phyloP scores from a whole-genome alignment of 2,113 vertebrate species.

The Chaenocephalus aceratus region DNA sequence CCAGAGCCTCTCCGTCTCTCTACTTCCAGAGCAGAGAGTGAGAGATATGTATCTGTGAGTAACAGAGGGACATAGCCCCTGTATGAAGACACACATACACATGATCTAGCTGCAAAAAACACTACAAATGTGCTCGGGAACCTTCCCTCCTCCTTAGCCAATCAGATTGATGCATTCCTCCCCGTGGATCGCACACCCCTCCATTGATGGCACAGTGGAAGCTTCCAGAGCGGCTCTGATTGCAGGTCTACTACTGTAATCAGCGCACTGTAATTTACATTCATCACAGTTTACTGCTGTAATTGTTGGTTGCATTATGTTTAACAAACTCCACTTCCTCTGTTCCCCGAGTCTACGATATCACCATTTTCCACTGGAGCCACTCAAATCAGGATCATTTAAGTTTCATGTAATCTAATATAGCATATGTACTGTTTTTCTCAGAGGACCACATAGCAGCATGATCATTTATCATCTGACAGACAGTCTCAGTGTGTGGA shows the following conservation, averaged over 20 bases:
- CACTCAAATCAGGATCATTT: constrained; percentile 25
- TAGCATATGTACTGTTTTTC: constrained; percentile 16
- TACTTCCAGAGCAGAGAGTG: constrained; percentile 47
- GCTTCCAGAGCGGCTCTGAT: constrained; percentile 53
- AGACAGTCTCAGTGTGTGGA: not conserved
- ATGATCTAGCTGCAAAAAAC: constrained; percentile 4
- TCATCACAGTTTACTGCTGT: constrained; percentile 39
- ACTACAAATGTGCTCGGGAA: constrained; percentile 9
- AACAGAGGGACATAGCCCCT: not conserved
- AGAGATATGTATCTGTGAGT: constrained; percentile 42
- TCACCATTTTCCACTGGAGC: constrained; percentile 27
- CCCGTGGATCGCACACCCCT: constrained; percentile 47
- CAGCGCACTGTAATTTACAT: constrained; percentile 34
- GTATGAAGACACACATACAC: constrained; percentile 24
- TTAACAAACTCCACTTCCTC: constrained; percentile 45
- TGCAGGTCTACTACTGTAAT: constrained; percentile 47
- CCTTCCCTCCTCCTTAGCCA: constrained; percentile 41
- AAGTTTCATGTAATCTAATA: constrained; percentile 30
- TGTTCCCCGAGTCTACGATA: constrained; percentile 7
- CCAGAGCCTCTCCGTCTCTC: not conserved
- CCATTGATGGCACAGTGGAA: constrained; percentile 51
- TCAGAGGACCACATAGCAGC: not conserved
- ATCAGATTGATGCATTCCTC: constrained; percentile 37
- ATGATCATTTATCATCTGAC: constrained; percentile 13
- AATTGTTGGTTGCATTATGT: constrained; percentile 41